Percentiles rank a stretch among this genome's conserved stretches.
Evolutionary conservation across 2,113 vertebrate genomes (phyloP).

Genomic region (Nettapus auritus): DNA sequence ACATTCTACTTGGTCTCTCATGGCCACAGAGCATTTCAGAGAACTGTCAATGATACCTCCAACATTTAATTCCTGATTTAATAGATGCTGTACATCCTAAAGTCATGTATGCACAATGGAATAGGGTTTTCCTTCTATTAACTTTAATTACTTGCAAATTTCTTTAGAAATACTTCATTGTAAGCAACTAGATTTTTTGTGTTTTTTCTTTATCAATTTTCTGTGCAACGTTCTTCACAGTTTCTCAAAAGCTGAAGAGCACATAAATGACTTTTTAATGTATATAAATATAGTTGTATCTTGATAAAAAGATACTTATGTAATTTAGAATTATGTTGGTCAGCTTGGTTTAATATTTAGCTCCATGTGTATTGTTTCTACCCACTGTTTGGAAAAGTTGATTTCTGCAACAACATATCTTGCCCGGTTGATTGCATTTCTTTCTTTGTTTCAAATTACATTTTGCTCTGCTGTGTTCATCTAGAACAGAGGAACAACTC

Average conservation of each 20-base stretch:
- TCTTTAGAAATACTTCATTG: neutral
- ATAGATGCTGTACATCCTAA: neutral
- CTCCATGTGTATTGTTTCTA: neutral
- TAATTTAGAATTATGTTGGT: neutral
- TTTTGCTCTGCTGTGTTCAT: neutral
- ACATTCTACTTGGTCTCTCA: neutral
- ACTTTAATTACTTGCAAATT: neutral
- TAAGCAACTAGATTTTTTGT: neutral
- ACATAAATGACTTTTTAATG: neutral
- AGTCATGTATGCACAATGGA: neutral
- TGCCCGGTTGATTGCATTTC: neutral
- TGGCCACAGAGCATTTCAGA: neutral
- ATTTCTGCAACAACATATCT: neutral
- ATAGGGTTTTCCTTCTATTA: neutral
- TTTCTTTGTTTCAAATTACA: neutral
- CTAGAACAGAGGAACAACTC: neutral
- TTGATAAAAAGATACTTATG: neutral
- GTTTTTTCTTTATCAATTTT: neutral
- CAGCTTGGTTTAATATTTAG: neutral
- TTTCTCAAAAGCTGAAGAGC: neutral
- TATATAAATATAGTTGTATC: neutral
- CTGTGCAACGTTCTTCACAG: neutral
- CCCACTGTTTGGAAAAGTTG: neutral
- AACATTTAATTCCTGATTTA: neutral
- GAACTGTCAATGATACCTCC: neutral